Conservation (phyloP, 2,113 vertebrate species). For the Pelusios castaneus region DNA sequence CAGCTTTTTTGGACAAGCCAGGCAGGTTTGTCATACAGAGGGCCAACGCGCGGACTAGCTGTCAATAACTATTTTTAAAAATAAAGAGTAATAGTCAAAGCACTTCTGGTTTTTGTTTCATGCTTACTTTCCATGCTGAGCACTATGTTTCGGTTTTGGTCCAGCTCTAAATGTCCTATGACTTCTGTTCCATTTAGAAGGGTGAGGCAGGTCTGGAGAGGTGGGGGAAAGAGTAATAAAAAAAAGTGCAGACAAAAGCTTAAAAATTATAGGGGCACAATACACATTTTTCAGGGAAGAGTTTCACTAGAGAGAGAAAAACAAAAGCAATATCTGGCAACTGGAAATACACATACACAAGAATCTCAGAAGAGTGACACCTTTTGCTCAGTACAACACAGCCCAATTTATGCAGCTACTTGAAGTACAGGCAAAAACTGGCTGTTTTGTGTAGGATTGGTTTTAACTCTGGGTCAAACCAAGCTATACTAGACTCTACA, state of each 20-base stretch:
- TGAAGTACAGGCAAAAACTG: neutral
- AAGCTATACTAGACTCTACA: neutral
- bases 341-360: neutral
- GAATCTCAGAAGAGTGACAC: neutral
- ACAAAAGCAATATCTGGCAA: neutral
- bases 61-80: neutral
- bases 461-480: neutral
- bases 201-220: neutral
- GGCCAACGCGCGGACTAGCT: neutral
- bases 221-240: neutral
- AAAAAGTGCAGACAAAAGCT: neutral
- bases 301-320: neutral
- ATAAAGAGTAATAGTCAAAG: neutral
- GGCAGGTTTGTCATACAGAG: accelerated
- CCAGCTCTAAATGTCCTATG: neutral
- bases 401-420: neutral
- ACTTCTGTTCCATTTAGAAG: neutral
- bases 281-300: neutral
- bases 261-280: neutral
- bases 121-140: neutral
- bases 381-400: neutral
- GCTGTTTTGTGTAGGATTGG: neutral
- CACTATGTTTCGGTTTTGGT: neutral
- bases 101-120: neutral
- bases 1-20: neutral